These are phyloP conservation scores for Platalea minor DNA, from an alignment of 2,797 vertebrate genomes.

Conservation along the genomic window DNA sequence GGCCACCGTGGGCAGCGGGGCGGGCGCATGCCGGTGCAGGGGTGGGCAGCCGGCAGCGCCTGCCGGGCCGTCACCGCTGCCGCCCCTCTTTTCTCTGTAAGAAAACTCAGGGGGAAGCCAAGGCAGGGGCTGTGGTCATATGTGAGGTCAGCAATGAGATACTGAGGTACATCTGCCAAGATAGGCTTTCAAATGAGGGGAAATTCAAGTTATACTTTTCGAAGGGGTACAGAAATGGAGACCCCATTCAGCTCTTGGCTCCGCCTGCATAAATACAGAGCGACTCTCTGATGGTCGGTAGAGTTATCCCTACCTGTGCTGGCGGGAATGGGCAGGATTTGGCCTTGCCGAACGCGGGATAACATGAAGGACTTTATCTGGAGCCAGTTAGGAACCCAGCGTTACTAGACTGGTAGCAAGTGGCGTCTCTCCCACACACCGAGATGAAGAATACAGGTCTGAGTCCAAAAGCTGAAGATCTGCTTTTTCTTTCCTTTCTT, in stretches of 20 bases:
- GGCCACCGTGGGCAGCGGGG: rapidly evolving
- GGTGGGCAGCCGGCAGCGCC: neutral
- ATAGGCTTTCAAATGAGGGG: neutral
- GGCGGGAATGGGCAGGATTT: neutral
- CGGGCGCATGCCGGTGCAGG: rapidly evolving
- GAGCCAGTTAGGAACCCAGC: neutral
- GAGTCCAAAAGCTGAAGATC: neutral
- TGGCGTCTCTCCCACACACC: neutral
- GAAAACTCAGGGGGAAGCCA: neutral
- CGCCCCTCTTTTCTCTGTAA: neutral
- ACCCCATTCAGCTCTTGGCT: neutral
- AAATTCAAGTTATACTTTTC: neutral
- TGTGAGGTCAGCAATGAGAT: neutral
- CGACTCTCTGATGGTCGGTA: rapidly evolving
- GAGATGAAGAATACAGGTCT: neutral
- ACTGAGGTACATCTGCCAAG: neutral
- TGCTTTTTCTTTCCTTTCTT: neutral
- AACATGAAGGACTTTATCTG: neutral
- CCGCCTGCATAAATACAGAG: neutral
- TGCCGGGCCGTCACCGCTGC: rapidly evolving
- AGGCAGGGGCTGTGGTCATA: rapidly evolving
- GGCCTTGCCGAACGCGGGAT: neutral
- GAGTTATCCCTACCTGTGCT: neutral
- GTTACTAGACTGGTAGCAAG: neutral
- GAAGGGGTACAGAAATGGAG: neutral